Percentiles rank a stretch among this genome's conserved stretches.
Evolutionary conservation across 2,888 invertebrate genomes (phyloP).

Genomic region (Ceratothoa steindachneri): DNA sequence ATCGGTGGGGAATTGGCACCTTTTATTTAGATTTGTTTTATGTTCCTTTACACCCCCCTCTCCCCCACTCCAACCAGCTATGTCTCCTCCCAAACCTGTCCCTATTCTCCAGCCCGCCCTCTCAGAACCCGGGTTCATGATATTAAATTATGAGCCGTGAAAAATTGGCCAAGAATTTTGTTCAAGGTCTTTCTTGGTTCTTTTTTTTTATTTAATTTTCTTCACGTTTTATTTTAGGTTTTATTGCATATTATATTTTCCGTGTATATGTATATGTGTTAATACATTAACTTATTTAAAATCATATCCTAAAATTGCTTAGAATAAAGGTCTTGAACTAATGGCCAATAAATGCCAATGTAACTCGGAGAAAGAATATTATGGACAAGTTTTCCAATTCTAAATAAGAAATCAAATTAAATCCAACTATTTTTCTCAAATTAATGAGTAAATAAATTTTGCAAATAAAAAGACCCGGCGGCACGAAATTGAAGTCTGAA

Average conservation of each 20-base stretch:
- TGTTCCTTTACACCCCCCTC: no score
- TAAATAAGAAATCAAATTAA: slow-evolving; percentile 1
- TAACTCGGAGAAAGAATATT: no score
- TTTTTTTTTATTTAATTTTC: slow-evolving; percentile 8
- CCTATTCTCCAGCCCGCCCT: not conserved
- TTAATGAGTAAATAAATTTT: slow-evolving; percentile 8
- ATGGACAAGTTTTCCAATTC: not conserved
- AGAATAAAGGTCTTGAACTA: no score
- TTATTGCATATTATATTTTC: not conserved
- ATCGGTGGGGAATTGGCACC: no score
- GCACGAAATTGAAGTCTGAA: not conserved
- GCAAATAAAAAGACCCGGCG: slow-evolving; percentile 1
- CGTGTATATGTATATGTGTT: not conserved
- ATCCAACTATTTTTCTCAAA: not conserved
- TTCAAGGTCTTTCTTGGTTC: not conserved
- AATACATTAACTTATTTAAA: no score
- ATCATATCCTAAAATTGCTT: no score
- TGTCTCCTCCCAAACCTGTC: not conserved
- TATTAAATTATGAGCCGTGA: slow-evolving; percentile 9
- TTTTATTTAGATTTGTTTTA: no score
- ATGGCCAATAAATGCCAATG: no score
- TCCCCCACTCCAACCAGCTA: not conserved
- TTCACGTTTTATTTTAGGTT: no score
- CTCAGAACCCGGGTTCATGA: not conserved
- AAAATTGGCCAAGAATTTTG: slow-evolving; percentile 9